Base-by-base conservation (phyloP, 2,113 vertebrate species). In the Aix galericulata region DNA sequence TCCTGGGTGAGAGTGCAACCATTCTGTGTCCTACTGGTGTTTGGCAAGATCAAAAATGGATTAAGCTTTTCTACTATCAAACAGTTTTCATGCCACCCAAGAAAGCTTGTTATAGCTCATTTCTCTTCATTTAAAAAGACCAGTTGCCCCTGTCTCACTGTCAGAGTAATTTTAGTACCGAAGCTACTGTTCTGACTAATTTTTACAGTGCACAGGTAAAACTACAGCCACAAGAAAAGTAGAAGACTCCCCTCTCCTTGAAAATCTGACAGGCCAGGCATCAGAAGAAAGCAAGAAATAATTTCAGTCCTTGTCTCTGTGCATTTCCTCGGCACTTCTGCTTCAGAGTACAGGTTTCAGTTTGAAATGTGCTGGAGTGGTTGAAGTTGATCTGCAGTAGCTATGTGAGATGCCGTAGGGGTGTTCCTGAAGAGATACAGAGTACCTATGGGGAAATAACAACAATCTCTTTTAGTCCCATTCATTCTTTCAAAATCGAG, bases 91-190 rank as follows among this genome's bases (percentile, higher is more conserved):
- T 94, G 86, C 92, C 94, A 94, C 97, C 85, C 7, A 56, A 81
- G 77, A 83, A 91, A 96, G 84, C 78, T 75, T 81, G 14, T 89
- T 97, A 95, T 89, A 91, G 82, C 91, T 21, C 5, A 86, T 95
- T 95, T 95, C 73, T 93, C 96, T 74, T 95, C 58, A 93, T 95
- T 91, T 96, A 97, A 97, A 97, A 96, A 91, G 93, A 76, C 64
- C 77, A 96, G 40, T 62, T 29, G 8, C 67, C 26, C 42, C 2
- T 22, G 4, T 74, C 10, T 92, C 93, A 96, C 71, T 27, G 38
- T 75, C 69, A 50, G 78, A 64, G 91, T 96, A 88, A 71, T 82
- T 82, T 73, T 67, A 76, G 40, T 63, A 56, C 26, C 6, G 8
- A 74, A 84, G 67, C 18, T 31, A 12, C 21, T 60, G 27, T 26